These are phyloP conservation scores for Chloropsis hardwickii DNA, from an alignment of 2,113 vertebrate species.

Conservation along the genomic window DNA sequence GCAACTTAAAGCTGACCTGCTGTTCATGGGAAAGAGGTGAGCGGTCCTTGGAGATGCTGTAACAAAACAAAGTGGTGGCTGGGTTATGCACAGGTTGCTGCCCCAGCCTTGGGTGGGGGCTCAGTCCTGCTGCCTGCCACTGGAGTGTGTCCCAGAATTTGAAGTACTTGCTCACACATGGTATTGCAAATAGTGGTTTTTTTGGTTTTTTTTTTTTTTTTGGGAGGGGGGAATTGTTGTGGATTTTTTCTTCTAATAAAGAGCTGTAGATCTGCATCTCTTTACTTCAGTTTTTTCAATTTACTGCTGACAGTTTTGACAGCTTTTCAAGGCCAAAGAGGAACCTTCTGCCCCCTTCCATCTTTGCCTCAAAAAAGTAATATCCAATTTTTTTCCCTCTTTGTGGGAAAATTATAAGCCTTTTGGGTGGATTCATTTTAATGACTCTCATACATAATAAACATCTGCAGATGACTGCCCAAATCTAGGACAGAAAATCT, in stretches of 20 bases:
- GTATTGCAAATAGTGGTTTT: not conserved
- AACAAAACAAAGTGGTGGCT: not conserved
- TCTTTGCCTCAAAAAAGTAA: not conserved
- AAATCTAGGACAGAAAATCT: not conserved
- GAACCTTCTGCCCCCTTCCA: not conserved
- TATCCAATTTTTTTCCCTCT: not conserved
- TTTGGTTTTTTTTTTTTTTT: not conserved
- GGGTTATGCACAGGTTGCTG: not conserved
- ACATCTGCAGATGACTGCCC: not conserved
- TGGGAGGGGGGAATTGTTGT: rapidly evolving
- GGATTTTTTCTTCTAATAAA: not conserved
- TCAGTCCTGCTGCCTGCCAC: not conserved
- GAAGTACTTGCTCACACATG: not conserved
- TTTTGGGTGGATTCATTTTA: not conserved
- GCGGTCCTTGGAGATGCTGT: not conserved
- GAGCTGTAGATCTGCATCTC: not conserved
- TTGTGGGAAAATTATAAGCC: not conserved
- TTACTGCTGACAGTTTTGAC: not conserved
- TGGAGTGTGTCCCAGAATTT: not conserved
- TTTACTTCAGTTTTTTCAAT: not conserved
- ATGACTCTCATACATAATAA: not conserved
- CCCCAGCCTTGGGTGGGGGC: not conserved
- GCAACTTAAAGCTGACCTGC: not conserved
- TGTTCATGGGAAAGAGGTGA: not conserved
- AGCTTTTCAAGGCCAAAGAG: not conserved